Percentiles rank a stretch among this genome's conserved stretches.
Conservation (phyloP, 1,140 invertebrate genomes). For the Yoshiicerus persimilis region DNA sequence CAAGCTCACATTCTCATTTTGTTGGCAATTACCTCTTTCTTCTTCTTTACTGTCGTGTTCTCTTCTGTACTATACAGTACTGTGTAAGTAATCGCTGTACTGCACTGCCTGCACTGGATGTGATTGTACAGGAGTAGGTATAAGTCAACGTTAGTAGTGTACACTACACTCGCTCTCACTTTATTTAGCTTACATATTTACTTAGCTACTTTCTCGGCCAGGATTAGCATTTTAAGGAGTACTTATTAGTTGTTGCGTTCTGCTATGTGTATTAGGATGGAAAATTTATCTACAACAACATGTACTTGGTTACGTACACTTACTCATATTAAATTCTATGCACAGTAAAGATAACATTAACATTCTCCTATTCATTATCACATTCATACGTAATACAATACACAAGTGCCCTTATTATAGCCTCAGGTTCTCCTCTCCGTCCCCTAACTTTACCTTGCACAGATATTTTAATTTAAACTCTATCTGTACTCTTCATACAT, state of each 20-base stretch:
- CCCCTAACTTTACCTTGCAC: not conserved
- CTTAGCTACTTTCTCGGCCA: not conserved
- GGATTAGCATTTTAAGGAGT: not conserved
- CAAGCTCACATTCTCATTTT: not conserved
- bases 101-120: not conserved
- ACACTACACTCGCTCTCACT: not conserved
- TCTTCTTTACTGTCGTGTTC: not conserved
- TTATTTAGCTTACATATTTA: not conserved
- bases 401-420: not conserved
- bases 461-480: not conserved
- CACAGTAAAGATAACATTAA: not conserved
- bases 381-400: not conserved
- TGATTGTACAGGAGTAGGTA: not conserved
- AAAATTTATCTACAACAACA: not conserved
- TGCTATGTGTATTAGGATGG: no score
- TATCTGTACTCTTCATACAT: not conserved
- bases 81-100: not conserved
- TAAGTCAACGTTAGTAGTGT: not conserved
- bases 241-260: not conserved
- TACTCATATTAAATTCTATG: not conserved
- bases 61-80: not conserved
- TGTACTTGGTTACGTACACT: not conserved
- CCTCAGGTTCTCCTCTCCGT: not conserved
- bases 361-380: not conserved
- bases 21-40: not conserved